Conservation (phyloP, 2,888 invertebrate species). For the Scaptomyza polygonia region DNA sequence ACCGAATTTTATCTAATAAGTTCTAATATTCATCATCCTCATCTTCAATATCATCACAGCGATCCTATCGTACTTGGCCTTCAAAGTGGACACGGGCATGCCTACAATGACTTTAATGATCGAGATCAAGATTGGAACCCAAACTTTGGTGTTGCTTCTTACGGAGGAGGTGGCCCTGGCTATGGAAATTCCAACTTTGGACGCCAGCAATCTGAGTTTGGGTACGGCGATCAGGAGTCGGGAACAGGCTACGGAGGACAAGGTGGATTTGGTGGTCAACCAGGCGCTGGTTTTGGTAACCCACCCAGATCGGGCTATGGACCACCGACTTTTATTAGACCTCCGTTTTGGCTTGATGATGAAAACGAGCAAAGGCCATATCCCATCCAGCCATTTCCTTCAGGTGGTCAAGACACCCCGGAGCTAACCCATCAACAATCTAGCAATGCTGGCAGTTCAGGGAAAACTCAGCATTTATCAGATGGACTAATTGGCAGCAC, state of each 20-base stretch:
- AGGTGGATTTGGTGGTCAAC: not conserved
- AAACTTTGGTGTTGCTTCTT: not conserved
- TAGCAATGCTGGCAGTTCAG: too few species aligned
- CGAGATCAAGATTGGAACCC: not conserved
- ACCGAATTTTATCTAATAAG: conserved; percentile 1
- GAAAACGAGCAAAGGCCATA: not conserved
- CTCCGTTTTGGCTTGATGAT: not conserved
- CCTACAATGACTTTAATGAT: not conserved
- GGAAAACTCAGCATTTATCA: too few species aligned
- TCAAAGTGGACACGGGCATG: conserved; percentile 10
- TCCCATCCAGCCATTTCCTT: conserved; percentile 26
- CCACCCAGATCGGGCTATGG: conserved; percentile 12
- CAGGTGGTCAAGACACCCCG: not conserved
- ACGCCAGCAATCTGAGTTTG: conserved; percentile 5
- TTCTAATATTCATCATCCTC: conserved; percentile 6
- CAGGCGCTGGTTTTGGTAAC: not conserved
- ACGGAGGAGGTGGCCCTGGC: not conserved
- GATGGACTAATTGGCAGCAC: too few species aligned
- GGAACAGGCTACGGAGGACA: not conserved
- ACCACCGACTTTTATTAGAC: not conserved
- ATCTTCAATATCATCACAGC: conserved; percentile 11
- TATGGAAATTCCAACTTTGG: not conserved
- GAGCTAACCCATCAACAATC: conserved; percentile 13
- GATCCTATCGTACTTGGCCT: not conserved
- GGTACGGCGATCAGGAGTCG: not conserved